Conservation (phyloP, 2,113 vertebrate genomes). For the Phylloscopus trochilus region DNA sequence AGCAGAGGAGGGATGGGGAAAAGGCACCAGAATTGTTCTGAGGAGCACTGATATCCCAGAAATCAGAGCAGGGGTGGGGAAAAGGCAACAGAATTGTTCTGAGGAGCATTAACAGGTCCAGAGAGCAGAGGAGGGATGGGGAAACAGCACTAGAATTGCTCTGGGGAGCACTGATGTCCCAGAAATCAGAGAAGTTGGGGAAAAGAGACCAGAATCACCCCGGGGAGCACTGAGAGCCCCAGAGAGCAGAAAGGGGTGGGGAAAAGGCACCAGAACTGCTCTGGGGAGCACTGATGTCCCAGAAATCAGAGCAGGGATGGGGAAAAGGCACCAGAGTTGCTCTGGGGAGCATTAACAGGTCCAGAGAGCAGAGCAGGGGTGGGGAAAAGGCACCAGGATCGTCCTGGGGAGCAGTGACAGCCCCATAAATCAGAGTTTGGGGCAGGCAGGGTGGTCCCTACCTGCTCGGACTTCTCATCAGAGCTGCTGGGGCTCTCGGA, state of each 20-base stretch:
- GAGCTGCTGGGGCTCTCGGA: constrained; percentile 87
- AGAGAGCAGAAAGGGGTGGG: rapidly evolving
- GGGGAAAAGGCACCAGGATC: neutral
- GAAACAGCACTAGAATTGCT: rapidly evolving
- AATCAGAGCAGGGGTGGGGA: neutral
- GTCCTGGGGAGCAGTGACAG: neutral
- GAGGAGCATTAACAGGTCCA: too few species aligned
- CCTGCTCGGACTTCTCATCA: constrained; percentile 93
- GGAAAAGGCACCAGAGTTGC: neutral
- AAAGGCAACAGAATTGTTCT: neutral
- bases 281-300: neutral
- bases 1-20: neutral
- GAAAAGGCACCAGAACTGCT: neutral
- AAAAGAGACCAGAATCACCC: neutral
- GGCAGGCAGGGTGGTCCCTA: constrained; percentile 33
- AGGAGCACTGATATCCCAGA: rapidly evolving
- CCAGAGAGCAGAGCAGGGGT: neutral
- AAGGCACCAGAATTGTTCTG: neutral
- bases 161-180: rapidly evolving
- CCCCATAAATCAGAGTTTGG: rapidly evolving
- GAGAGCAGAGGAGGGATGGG: too few species aligned
- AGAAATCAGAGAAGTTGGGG: neutral
- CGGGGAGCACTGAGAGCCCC: neutral
- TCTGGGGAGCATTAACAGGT: neutral
- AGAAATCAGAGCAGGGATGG: rapidly evolving